A percentile compares a stretch with the other conserved stretches of the same genome.
These are phyloP conservation scores for Ammodytes marinus DNA, from an alignment of 2,113 vertebrate species.

Conservation along the genomic window DNA sequence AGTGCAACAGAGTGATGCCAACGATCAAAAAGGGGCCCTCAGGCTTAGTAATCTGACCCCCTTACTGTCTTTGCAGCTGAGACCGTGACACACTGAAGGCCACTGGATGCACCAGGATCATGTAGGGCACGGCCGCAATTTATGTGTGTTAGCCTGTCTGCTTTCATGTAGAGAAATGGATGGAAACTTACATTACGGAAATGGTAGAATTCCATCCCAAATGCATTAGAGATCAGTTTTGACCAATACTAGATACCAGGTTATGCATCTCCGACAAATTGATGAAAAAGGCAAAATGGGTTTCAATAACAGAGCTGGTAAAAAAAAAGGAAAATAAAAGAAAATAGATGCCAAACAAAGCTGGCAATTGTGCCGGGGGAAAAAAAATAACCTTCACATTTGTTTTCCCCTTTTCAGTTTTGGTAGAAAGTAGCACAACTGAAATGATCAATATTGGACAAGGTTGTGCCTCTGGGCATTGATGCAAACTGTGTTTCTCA, in stretches of 20 bases:
- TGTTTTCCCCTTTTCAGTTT: neutral
- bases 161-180: neutral
- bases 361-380: neutral
- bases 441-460: constrained; percentile 24
- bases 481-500: constrained; percentile 18
- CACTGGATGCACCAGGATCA: constrained; percentile 8
- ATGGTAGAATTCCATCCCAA: neutral
- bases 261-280: neutral
- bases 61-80: constrained; percentile 49
- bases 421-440: neutral
- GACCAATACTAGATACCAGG: neutral
- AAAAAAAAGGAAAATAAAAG: too few species aligned
- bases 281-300: neutral
- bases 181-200: constrained; percentile 1
- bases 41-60: constrained; percentile 63
- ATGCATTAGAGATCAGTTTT: neutral
- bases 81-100: constrained; percentile 41
- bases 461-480: neutral
- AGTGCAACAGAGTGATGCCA: constrained; percentile 29
- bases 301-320: neutral
- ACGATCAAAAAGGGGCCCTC: constrained; percentile 55
- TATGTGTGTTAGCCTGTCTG: constrained; percentile 9
- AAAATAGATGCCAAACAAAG: neutral
- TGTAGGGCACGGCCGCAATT: constrained; percentile 4
- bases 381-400: neutral